These are phyloP conservation scores for Ischnus inquisitorius DNA, from an alignment of 2,888 invertebrate species.

Conservation along the genomic window DNA sequence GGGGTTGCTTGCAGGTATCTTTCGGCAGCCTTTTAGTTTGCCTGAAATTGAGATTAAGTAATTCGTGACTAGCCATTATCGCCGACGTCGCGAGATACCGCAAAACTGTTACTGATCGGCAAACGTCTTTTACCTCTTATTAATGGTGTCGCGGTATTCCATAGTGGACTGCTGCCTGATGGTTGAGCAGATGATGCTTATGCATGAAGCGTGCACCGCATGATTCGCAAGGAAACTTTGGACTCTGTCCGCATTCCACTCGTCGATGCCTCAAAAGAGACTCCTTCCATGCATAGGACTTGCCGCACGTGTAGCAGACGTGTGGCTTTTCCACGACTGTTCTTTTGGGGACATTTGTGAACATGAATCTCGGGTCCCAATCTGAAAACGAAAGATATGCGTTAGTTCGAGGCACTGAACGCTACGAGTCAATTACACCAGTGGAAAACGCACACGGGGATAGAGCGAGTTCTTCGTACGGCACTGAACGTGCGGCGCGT, in stretches of 20 bases:
- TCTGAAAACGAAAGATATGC: slow-evolving; percentile 46
- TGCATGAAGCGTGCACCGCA: slow-evolving; percentile 73
- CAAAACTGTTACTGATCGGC: not conserved
- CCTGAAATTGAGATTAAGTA: slow-evolving; percentile 2
- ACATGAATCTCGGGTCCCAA: slow-evolving; percentile 29
- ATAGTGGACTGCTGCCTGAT: slow-evolving; percentile 49
- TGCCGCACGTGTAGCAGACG: slow-evolving; percentile 77
- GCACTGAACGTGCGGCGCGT: slow-evolving; percentile 5
- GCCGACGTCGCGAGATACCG: not conserved
- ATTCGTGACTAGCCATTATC: not conserved
- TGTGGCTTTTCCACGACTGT: slow-evolving; percentile 53
- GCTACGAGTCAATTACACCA: slow-evolving; percentile 6
- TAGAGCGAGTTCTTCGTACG: not conserved
- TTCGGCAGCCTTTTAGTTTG: not conserved
- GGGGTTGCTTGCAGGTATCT: not conserved
- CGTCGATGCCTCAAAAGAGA: slow-evolving; percentile 78
- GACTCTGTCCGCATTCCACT: slow-evolving; percentile 80
- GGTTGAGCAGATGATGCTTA: slow-evolving; percentile 70
- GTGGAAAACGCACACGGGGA: not conserved
- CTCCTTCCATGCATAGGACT: slow-evolving; percentile 75
- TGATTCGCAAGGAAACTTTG: slow-evolving; percentile 77
- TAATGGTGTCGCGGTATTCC: slow-evolving; percentile 20
- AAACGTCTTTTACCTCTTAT: not conserved
- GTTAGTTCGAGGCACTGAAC: not conserved
- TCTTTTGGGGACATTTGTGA: not conserved